A percentile compares a stretch with the other conserved stretches of the same genome.
phyloP scores from a whole-genome alignment of 2,113 vertebrate species.

The Dryoscopus gambensis region DNA sequence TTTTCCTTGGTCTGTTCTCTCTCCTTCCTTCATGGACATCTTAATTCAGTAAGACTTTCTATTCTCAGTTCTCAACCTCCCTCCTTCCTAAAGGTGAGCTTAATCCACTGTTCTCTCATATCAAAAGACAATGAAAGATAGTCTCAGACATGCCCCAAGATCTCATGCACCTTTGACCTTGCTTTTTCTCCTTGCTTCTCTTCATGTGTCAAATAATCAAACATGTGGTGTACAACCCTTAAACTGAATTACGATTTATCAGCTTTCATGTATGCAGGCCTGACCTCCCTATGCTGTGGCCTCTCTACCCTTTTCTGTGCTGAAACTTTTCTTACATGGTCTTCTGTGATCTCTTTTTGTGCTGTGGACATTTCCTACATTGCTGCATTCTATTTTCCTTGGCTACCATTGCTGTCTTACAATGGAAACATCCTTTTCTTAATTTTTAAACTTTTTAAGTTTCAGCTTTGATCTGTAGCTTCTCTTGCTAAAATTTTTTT shows the following conservation, averaged over 20 bases:
- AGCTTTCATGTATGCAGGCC: not conserved
- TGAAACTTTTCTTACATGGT: not conserved
- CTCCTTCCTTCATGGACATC: not conserved
- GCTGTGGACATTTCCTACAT: not conserved
- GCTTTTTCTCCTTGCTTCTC: not conserved
- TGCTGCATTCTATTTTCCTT: not conserved
- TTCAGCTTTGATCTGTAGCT: not conserved
- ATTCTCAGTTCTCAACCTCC: not conserved
- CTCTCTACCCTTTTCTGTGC: not conserved
- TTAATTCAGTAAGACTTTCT: not conserved
- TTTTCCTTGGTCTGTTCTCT: not conserved
- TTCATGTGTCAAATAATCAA: not conserved
- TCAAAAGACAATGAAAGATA: not conserved
- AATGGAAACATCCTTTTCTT: not conserved
- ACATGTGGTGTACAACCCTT: rapidly evolving
- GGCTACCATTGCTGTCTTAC: not conserved
- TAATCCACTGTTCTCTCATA: not conserved
- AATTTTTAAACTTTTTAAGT: not conserved
- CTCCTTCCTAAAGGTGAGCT: not conserved
- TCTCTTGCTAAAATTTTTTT: not conserved
- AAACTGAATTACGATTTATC: not conserved
- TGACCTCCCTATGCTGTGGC: not conserved
- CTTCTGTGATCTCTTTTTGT: not conserved
- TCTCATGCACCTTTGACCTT: not conserved
- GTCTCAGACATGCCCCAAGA: not conserved